A percentile compares a stretch with the other conserved stretches of the same genome.
Conservation (phyloP, 2,113 vertebrate genomes). For the Machaerirhynchus nigripectus region DNA sequence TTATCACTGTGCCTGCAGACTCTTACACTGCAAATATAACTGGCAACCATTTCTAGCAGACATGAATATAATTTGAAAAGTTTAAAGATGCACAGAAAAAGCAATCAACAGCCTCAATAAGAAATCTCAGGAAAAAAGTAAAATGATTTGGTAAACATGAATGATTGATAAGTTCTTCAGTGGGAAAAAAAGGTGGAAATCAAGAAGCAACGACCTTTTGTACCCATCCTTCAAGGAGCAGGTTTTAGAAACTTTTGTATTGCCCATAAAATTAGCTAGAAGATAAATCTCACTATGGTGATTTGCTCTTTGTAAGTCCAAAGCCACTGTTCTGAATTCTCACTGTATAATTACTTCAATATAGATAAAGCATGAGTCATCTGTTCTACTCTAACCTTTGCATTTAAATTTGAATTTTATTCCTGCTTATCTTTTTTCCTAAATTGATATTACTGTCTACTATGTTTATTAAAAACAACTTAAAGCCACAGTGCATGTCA, state of each 20-base stretch:
- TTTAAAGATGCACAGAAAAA: slow-evolving; percentile 11
- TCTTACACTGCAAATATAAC: background rate
- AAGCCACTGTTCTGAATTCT: slow-evolving; percentile 51
- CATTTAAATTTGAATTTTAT: slow-evolving; percentile 64
- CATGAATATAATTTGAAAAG: slow-evolving; percentile 14
- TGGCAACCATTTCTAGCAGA: slow-evolving; percentile 34
- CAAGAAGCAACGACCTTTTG: slow-evolving; percentile 26
- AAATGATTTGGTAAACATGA: slow-evolving; percentile 11
- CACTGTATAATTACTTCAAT: slow-evolving; percentile 57
- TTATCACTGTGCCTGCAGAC: slow-evolving; percentile 45
- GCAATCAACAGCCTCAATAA: background rate
- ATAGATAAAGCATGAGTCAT: slow-evolving; percentile 62
- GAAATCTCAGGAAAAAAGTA: background rate
- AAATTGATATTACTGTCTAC: slow-evolving; percentile 55
- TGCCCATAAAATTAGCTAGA: slow-evolving; percentile 39
- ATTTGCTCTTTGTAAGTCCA: slow-evolving; percentile 59
- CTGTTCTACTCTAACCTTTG: slow-evolving; percentile 56
- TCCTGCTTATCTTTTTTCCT: slow-evolving; percentile 53
- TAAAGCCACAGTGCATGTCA: slow-evolving; percentile 38
- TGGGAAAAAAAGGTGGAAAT: background rate
- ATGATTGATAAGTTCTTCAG: background rate
- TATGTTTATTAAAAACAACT: slow-evolving; percentile 67
- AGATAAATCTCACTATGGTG: slow-evolving; percentile 57
- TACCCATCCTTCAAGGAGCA: background rate
- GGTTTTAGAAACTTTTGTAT: slow-evolving; percentile 29